Evolutionary conservation across 2,797 vertebrate species (phyloP).

Genomic region (Apodemus agrarius): DNA sequence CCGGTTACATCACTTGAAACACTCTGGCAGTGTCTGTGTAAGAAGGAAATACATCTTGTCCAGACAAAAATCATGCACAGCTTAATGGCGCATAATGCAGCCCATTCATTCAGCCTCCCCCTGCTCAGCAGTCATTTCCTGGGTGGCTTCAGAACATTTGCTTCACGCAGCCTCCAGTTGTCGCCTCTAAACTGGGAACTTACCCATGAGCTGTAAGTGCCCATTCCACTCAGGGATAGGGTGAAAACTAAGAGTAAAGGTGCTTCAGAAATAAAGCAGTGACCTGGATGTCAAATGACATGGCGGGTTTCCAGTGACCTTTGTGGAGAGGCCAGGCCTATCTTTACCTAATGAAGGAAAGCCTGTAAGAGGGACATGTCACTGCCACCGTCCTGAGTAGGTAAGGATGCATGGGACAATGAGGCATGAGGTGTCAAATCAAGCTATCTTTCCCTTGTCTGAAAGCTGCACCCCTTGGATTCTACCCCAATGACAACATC

Average conservation of each 20-base stretch:
- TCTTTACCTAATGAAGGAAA: background rate
- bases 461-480: background rate
- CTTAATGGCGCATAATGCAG: background rate
- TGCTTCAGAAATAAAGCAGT: constrained; percentile 39
- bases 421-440: background rate
- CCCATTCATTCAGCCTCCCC: background rate
- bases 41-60: background rate
- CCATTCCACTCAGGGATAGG: background rate
- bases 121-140: background rate
- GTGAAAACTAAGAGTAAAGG: constrained; percentile 16
- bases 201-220: background rate
- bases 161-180: background rate
- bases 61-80: constrained; percentile 2
- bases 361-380: background rate
- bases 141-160: background rate
- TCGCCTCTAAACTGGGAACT: background rate
- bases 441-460: background rate
- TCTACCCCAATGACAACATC: background rate
- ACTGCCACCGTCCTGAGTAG: background rate
- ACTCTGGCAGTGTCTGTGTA: background rate
- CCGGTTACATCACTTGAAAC: background rate
- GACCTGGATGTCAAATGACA: background rate
- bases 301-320: background rate
- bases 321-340: background rate
- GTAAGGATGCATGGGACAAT: background rate